Conservation (phyloP, 2,797 vertebrate species). For the Mycteria americana region DNA sequence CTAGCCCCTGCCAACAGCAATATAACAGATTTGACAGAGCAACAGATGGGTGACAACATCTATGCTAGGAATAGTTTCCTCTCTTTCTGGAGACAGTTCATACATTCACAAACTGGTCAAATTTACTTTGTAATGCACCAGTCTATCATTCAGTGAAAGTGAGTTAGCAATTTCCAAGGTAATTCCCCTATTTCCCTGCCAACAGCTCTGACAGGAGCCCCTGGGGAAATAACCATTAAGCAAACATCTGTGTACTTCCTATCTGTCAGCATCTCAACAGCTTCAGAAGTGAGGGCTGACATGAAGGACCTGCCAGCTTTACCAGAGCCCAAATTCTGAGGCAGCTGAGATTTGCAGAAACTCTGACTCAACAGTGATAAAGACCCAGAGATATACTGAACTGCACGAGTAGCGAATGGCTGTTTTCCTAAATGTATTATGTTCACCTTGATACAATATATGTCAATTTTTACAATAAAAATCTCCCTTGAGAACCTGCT, state of each 20-base stretch:
- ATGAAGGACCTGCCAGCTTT: background rate
- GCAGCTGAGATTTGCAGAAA: constrained; percentile 7
- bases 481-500: constrained; percentile 41
- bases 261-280: constrained; percentile 26
- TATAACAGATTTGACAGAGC: background rate
- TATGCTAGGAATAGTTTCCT: background rate
- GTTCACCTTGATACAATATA: constrained; percentile 28
- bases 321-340: background rate
- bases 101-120: background rate
- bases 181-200: constrained; percentile 15
- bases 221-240: constrained; percentile 37
- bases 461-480: constrained; percentile 55
- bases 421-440: constrained; percentile 26
- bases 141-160: background rate
- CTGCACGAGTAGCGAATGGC: background rate
- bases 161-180: constrained; percentile 35
- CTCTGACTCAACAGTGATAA: constrained; percentile 3
- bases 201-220: constrained; percentile 9
- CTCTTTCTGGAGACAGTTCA: background rate
- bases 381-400: background rate
- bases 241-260: constrained; percentile 48
- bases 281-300: constrained; percentile 3
- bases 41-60: background rate
- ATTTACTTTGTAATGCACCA: background rate
- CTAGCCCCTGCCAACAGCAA: background rate